phyloP scores from a whole-genome alignment of 2,797 vertebrate genomes.

The Aulostomus chinensis region DNA sequence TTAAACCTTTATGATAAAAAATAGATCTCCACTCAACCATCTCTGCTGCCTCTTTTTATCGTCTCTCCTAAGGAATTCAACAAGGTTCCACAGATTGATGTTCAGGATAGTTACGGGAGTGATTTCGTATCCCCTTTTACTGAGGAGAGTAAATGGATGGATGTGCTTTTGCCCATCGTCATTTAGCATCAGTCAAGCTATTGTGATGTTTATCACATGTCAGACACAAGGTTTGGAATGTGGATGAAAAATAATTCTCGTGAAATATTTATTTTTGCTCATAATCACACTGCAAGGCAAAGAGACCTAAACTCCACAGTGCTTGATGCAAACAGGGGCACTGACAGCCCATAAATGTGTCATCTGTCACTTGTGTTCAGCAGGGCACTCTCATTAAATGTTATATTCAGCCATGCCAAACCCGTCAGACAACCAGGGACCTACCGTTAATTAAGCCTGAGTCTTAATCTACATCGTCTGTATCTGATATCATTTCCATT shows the following conservation, averaged over 20 bases:
- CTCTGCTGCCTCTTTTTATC: constrained; percentile 6
- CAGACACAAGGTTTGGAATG: constrained; percentile 21
- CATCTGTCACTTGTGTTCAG: constrained; percentile 25
- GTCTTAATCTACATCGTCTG: constrained; percentile 49
- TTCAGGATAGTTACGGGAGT: constrained; percentile 19
- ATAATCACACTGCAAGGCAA: too few relatives aligned
- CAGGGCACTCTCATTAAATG: constrained; percentile 55
- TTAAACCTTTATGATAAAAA: constrained; percentile 35
- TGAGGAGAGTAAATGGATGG: constrained; percentile 35
- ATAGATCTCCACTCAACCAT: neutral
- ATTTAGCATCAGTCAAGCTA: constrained; percentile 33
- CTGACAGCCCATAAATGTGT: too few relatives aligned
- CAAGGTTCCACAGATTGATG: constrained; percentile 51
- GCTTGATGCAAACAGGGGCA: too few relatives aligned
- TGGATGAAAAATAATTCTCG: constrained; percentile 27
- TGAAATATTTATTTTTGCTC: neutral
- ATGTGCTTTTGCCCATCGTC: constrained; percentile 22
- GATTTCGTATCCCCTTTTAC: constrained; percentile 39
- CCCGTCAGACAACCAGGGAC: constrained; percentile 40
- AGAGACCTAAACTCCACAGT: too few relatives aligned
- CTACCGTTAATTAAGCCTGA: constrained; percentile 52
- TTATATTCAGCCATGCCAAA: constrained; percentile 56
- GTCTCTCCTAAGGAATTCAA: constrained; percentile 35
- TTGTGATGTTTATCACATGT: constrained; percentile 48
- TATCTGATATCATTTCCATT: constrained; percentile 49